Base-by-base conservation (phyloP, 2,888 invertebrate genomes). In the Hirtodrosophila trivittata region DNA sequence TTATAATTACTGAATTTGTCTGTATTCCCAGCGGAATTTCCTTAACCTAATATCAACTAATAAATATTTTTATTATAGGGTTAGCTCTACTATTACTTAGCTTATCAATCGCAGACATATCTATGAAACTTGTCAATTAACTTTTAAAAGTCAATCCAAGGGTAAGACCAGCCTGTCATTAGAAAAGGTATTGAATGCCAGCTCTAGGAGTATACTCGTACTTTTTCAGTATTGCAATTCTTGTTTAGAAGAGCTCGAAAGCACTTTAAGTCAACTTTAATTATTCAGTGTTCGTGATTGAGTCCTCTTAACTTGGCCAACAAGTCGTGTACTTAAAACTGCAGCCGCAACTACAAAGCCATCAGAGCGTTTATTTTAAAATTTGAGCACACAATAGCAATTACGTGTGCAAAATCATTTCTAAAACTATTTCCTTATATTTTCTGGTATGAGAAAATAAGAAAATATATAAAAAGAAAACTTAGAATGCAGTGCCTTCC, bases 371-470 rank as follows among this genome's bases (percentile, higher is more conserved):
- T 57, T 38, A 55, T 43, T 33, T 62, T 47, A 13, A 38, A 38
- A 38, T 54, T 60, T 60, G 47, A 35, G 55, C 85, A 77, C 72
- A 72, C 65, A 63, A 51, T 58, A 52, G 66, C 72, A 75, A 82
- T 85, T 82, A 75, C 65, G 63, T 66, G 52, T 37, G 37, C 43
- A 18, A 37, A 60, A 39, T 47, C 32, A 32, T 42, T 28, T 43
- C 26, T 26, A 30, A 38, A 47, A 46, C 30, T 33, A 33, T 45
- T 56, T 49, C 14, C 18, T 9, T 30, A 30, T 3, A 30, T 8
- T 12, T 33, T 1, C 5, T 13, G 3, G 33, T 33, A n/a, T 13
- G 10, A 8, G 9, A 12, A 2, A 33, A 30, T 30, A 51, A 33
- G 16, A 50, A 42, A 33, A 39, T 3, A 9, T 33, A 26, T n/a